A percentile compares a stretch with the other conserved stretches of the same genome.
phyloP scores from a whole-genome alignment of 2,888 invertebrate genomes.

The Apodemia mormo region DNA sequence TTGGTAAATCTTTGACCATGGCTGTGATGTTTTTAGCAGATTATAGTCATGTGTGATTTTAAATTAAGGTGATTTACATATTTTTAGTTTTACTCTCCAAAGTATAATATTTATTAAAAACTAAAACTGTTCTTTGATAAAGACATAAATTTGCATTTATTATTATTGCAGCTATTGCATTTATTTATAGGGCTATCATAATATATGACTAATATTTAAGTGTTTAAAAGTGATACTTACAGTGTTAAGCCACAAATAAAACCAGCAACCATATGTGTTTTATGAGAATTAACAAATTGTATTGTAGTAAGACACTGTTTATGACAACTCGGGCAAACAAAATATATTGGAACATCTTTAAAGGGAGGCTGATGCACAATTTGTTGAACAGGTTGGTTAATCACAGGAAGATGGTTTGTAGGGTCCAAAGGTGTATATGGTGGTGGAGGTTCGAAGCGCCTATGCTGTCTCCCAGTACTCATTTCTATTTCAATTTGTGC shows the following conservation, averaged over 20 bases:
- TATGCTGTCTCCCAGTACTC: constrained; percentile 39
- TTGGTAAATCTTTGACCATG: too few species aligned
- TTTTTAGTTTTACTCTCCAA: too few species aligned
- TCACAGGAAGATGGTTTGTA: constrained; percentile 27
- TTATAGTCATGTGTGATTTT: too few species aligned
- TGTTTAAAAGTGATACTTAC: constrained; percentile 50
- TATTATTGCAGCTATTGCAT: not conserved
- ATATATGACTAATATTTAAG: not conserved
- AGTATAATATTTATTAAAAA: too few species aligned
- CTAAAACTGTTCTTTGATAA: too few species aligned
- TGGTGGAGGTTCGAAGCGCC: constrained; percentile 57
- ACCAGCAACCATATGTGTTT: constrained; percentile 70
- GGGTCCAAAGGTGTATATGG: constrained; percentile 51
- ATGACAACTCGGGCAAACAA: constrained; percentile 59
- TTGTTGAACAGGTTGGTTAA: constrained; percentile 50
- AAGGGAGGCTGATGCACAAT: constrained; percentile 56
- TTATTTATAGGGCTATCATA: not conserved
- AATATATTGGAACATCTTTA: constrained; percentile 52
- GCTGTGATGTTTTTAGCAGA: too few species aligned
- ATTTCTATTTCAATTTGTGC: constrained; percentile 42
- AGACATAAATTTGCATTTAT: not conserved
- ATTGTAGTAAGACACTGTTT: constrained; percentile 61
- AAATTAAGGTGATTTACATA: too few species aligned
- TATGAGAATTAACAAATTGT: constrained; percentile 59
- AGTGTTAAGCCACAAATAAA: constrained; percentile 68